Conservation (phyloP, 2,113 vertebrate species). For the Chamaea fasciata region DNA sequence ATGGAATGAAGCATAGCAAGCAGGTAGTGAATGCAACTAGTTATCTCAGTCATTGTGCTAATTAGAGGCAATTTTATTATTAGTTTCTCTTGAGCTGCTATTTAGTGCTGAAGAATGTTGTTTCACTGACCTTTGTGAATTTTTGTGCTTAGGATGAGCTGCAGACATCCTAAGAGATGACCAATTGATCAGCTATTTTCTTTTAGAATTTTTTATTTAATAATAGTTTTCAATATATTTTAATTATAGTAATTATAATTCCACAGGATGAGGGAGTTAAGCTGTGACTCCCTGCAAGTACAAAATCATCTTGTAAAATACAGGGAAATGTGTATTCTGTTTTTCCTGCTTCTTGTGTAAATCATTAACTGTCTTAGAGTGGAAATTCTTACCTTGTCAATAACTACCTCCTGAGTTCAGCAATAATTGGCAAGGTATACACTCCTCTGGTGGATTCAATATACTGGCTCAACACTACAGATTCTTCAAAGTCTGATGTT, state of each 20-base stretch:
- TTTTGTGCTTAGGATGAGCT: not conserved
- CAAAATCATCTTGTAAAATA: not conserved
- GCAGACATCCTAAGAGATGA: not conserved
- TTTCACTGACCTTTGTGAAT: not conserved
- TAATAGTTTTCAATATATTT: not conserved
- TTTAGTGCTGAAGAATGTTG: not conserved
- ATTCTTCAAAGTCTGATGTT: not conserved
- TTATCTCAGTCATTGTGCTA: not conserved
- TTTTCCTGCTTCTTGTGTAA: not conserved
- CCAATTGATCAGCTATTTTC: not conserved
- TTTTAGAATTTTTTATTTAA: not conserved
- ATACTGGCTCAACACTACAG: not conserved
- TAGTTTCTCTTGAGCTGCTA: not conserved
- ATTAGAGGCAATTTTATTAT: not conserved
- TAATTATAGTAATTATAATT: not conserved
- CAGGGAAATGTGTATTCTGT: not conserved
- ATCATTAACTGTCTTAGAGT: not conserved
- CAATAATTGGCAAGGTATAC: slow-evolving; percentile 42
- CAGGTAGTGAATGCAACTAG: not conserved
- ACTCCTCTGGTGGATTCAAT: not conserved
- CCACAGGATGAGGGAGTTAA: not conserved
- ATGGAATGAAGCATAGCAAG: not conserved
- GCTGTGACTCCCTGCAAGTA: not conserved
- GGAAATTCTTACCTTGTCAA: slow-evolving; percentile 2
- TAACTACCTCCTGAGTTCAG: slow-evolving; percentile 42